Evolutionary conservation across 2,797 vertebrate genomes (phyloP).

Genomic region (Gambelia wislizenii): DNA sequence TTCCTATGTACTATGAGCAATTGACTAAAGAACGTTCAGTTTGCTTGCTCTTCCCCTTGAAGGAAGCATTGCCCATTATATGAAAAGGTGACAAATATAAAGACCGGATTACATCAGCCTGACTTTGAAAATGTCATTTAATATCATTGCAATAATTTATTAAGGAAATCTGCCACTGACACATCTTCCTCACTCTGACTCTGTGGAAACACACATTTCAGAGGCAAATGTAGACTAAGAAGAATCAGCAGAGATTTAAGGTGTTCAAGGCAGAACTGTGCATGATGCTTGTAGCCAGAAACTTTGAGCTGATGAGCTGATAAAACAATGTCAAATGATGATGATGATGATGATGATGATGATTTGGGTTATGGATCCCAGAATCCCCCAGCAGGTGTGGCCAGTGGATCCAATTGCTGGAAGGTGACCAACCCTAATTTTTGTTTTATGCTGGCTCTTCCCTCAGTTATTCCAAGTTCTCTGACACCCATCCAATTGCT

Average conservation of each 20-base stretch:
- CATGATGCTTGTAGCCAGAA: neutral
- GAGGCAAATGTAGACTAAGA: neutral
- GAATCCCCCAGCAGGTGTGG: too few relatives aligned
- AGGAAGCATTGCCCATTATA: slow-evolving; percentile 19
- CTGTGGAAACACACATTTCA: neutral
- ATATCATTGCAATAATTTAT: slow-evolving; percentile 14
- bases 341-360: too few relatives aligned
- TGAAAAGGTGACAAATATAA: slow-evolving; percentile 26
- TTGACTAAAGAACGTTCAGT: slow-evolving; percentile 8
- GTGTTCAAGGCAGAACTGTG: neutral
- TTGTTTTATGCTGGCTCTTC: too few relatives aligned
- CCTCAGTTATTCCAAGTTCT: too few relatives aligned
- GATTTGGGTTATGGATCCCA: too few relatives aligned
- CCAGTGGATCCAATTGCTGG: too few relatives aligned
- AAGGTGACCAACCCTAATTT: too few relatives aligned
- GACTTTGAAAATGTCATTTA: slow-evolving; percentile 20
- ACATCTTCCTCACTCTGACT: neutral
- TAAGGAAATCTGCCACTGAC: neutral
- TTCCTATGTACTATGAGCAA: slow-evolving; percentile 25
- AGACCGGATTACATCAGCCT: slow-evolving; percentile 12
- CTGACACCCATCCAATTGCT: too few relatives aligned
- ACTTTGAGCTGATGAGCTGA: too few relatives aligned
- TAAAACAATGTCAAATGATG: too few relatives aligned
- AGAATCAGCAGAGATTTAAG: neutral
- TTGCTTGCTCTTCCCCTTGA: slow-evolving; percentile 21